phyloP scores from a whole-genome alignment of 2,888 invertebrate genomes.

The Clusia tigrina region DNA sequence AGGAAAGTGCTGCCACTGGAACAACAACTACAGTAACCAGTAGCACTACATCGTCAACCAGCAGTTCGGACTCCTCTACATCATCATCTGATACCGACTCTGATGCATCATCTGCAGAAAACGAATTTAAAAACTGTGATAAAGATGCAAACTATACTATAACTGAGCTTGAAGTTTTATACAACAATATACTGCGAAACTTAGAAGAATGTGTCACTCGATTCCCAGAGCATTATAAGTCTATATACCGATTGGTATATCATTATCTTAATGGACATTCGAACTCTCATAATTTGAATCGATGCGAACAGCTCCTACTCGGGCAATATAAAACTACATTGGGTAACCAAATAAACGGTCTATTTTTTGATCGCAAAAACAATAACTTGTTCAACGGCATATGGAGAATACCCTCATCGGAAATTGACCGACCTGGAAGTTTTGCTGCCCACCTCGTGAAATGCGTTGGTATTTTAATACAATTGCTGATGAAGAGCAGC shows the following conservation, averaged over 20 bases:
- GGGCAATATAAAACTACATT: slow-evolving; percentile 74
- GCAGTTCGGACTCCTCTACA: slow-evolving; percentile 64
- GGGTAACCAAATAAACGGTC: slow-evolving; percentile 76
- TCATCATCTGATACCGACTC: slow-evolving; percentile 66
- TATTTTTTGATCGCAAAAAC: slow-evolving; percentile 85
- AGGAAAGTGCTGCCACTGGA: slow-evolving; percentile 28
- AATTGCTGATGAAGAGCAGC: slow-evolving; percentile 79
- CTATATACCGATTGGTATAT: slow-evolving; percentile 85
- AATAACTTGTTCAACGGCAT: slow-evolving; percentile 92
- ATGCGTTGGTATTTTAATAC: slow-evolving; percentile 81
- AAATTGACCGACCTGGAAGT: slow-evolving; percentile 91
- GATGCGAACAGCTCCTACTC: slow-evolving; percentile 76
- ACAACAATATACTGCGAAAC: slow-evolving; percentile 76
- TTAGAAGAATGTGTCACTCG: slow-evolving; percentile 84
- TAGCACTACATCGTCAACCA: slow-evolving; percentile 63
- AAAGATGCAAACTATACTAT: slow-evolving; percentile 42
- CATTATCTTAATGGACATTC: slow-evolving; percentile 79
- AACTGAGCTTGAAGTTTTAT: slow-evolving; percentile 66
- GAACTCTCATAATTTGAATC: slow-evolving; percentile 72
- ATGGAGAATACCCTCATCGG: slow-evolving; percentile 89
- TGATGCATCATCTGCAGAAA: slow-evolving; percentile 57
- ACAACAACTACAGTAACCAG: slow-evolving; percentile 20
- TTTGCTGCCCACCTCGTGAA: slow-evolving; percentile 91
- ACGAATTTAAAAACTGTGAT: slow-evolving; percentile 42
- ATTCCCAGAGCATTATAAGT: slow-evolving; percentile 92